These are phyloP conservation scores for Nineta flava DNA, from an alignment of 2,888 invertebrate species.

Conservation along the genomic window DNA sequence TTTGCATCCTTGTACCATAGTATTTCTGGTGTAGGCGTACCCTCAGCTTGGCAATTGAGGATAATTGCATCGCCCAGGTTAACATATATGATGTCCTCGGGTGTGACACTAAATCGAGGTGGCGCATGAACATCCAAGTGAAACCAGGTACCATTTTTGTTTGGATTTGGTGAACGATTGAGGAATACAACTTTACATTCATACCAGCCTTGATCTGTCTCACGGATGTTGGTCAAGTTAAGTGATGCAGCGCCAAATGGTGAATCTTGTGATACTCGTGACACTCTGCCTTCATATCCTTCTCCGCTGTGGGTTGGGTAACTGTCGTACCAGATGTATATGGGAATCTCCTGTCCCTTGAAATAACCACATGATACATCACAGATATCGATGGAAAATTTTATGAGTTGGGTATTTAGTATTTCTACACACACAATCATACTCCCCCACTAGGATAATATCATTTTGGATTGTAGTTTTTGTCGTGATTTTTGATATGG, in stretches of 20 bases:
- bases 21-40: slow-evolving; percentile 88
- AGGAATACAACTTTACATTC: slow-evolving; percentile 71
- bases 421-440: background rate
- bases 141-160: slow-evolving; percentile 95
- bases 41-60: slow-evolving; percentile 91
- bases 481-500: background rate
- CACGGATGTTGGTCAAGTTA: slow-evolving; percentile 86
- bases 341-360: slow-evolving; percentile 90
- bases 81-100: slow-evolving; percentile 92
- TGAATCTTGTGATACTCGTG: slow-evolving; percentile 74
- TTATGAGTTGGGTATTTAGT: background rate
- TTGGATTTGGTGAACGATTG: slow-evolving; percentile 81
- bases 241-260: slow-evolving; percentile 85
- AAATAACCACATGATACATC: slow-evolving; percentile 19
- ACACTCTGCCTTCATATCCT: slow-evolving; percentile 84
- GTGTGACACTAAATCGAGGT: slow-evolving; percentile 86
- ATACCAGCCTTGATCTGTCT: slow-evolving; percentile 86
- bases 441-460: too few relatives aligned
- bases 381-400: background rate
- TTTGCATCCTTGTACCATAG: slow-evolving; percentile 92
- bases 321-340: slow-evolving; percentile 97
- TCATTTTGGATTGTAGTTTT: too few relatives aligned
- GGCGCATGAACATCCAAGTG: slow-evolving; percentile 95
- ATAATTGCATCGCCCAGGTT: slow-evolving; percentile 92
- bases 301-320: slow-evolving; percentile 93